Conservation (phyloP, 2,888 invertebrate genomes). For the Nemotelus nigrinus region DNA sequence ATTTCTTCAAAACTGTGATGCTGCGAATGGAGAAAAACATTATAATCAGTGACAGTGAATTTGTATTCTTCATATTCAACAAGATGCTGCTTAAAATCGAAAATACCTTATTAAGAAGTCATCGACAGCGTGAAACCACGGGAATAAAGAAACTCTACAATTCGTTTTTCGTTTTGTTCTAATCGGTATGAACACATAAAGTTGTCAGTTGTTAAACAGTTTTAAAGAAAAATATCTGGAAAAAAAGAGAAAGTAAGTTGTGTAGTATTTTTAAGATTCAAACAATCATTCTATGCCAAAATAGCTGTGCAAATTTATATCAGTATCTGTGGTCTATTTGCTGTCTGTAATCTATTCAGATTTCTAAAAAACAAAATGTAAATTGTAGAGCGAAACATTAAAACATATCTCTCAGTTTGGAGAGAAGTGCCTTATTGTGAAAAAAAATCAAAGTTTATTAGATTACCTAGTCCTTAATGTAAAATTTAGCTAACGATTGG, state of each 20-base stretch:
- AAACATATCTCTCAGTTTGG: not conserved
- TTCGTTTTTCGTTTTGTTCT: constrained; percentile 87
- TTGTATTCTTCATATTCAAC: constrained; percentile 58
- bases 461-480: not conserved
- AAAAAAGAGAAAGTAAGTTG: constrained; percentile 17
- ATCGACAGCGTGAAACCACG: constrained; percentile 84
- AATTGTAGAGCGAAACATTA: not conserved
- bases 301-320: constrained; percentile 1
- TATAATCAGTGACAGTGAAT: constrained; percentile 37
- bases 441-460: constrained; percentile 14
- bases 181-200: constrained; percentile 64
- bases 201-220: not conserved
- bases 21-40: constrained; percentile 43
- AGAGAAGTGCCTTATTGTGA: constrained; percentile 6
- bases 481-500: constrained; percentile 8
- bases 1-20: constrained; percentile 43
- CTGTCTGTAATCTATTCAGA: not conserved
- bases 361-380: not conserved
- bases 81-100: constrained; percentile 78
- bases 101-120: constrained; percentile 81
- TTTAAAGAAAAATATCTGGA: not conserved
- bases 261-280: not conserved
- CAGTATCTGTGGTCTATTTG: not conserved
- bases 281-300: not conserved
- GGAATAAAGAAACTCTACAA: constrained; percentile 88